These are phyloP conservation scores for Macquaria australasica DNA, from an alignment of 2,113 vertebrate genomes.

Conservation along the genomic window DNA sequence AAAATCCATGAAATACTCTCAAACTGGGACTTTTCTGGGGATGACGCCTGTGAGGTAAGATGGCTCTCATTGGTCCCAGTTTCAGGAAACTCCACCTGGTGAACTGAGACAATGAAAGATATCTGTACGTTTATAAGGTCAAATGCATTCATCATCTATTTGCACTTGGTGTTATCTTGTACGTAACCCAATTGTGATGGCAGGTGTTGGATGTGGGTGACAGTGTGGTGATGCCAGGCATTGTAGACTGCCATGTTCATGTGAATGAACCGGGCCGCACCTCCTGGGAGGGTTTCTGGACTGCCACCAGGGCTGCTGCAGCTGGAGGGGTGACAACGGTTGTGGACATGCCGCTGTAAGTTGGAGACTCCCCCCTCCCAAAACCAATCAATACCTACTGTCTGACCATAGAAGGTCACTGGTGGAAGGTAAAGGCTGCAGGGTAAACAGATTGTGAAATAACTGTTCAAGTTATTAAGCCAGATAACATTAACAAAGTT, in stretches of 20 bases:
- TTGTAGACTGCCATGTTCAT: conserved; percentile 88
- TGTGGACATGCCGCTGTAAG: conserved; percentile 89
- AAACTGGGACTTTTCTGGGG: conserved; percentile 34
- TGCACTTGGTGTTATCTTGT: background rate
- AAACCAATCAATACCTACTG: background rate
- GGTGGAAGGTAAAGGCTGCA: background rate
- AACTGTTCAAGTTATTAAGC: too few species aligned
- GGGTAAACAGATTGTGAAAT: conserved; percentile 13
- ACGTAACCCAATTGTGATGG: background rate
- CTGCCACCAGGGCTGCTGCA: conserved; percentile 86
- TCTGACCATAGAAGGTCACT: background rate
- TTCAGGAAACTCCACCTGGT: background rate
- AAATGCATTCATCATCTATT: background rate
- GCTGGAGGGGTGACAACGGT: conserved; percentile 90
- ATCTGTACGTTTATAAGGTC: background rate
- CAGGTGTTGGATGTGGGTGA: conserved; percentile 87
- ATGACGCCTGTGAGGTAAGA: conserved; percentile 73
- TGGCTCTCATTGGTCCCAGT: background rate
- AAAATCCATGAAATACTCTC: conserved; percentile 81
- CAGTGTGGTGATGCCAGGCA: conserved; percentile 88
- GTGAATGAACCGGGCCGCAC: conserved; percentile 88
- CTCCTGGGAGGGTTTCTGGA: conserved; percentile 88
- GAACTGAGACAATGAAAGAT: background rate
- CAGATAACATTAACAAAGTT: too few species aligned
- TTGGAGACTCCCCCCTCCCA: background rate